A percentile compares a stretch with the other conserved stretches of the same genome.
These are phyloP conservation scores for Pseudolycoriella hygida DNA, from an alignment of 2,888 invertebrate species.

Conservation along the genomic window DNA sequence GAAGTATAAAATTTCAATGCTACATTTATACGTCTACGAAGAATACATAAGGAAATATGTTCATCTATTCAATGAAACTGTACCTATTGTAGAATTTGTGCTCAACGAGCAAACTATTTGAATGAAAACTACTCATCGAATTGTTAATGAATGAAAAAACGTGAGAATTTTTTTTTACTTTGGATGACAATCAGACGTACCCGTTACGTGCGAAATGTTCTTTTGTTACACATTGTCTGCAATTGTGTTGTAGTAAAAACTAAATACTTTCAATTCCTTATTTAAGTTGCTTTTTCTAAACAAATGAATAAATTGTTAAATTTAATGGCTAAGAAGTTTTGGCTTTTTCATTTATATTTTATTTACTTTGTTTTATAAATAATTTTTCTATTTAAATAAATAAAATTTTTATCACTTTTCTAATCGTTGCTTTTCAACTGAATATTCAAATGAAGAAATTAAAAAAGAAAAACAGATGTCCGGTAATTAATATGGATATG, in stretches of 20 bases:
- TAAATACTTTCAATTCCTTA: neutral
- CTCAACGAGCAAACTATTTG: too few species aligned
- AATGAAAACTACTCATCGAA: neutral
- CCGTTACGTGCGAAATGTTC: constrained; percentile 9
- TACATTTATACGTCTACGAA: too few species aligned
- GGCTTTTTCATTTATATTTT: neutral
- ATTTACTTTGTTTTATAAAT: constrained; percentile 3
- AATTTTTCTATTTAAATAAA: neutral
- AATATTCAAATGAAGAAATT: neutral
- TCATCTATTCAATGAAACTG: too few species aligned
- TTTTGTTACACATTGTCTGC: constrained; percentile 30
- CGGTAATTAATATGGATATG: constrained; percentile 14
- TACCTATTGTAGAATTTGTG: too few species aligned
- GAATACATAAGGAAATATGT: too few species aligned
- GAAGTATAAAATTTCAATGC: too few species aligned
- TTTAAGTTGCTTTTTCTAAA: neutral
- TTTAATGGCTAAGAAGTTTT: constrained; percentile 4
- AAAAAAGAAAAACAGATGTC: neutral
- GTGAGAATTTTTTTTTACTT: neutral
- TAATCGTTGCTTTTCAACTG: neutral
- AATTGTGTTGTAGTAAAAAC: constrained; percentile 34
- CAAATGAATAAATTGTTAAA: neutral
- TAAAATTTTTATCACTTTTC: neutral
- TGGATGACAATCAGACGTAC: neutral
- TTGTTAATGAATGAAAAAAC: neutral